phyloP scores from a whole-genome alignment of 2,797 vertebrate genomes.

The Aviceda leuphotes region DNA sequence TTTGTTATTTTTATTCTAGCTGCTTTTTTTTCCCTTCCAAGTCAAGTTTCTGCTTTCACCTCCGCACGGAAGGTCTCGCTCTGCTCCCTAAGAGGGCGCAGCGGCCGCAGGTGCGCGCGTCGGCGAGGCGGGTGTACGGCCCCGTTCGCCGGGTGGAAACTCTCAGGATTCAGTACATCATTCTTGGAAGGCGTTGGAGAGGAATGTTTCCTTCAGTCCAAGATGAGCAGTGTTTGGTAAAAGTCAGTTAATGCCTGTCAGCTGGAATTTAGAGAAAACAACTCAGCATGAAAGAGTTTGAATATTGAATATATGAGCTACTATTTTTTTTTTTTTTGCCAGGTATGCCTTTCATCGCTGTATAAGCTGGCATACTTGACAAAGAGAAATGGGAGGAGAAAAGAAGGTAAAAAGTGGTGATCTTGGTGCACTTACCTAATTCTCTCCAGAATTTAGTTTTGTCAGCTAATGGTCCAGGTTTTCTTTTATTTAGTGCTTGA shows the following conservation, averaged over 20 bases:
- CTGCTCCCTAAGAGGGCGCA: background rate
- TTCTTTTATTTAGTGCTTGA: background rate
- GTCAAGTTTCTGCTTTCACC: background rate
- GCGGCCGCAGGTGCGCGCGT: fast-evolving
- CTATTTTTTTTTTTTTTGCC: background rate
- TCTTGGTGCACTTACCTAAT: background rate
- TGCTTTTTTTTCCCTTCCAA: background rate
- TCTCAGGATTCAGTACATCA: background rate
- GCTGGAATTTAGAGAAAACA: background rate
- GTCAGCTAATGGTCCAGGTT: background rate
- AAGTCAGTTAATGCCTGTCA: background rate
- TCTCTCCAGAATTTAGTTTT: background rate
- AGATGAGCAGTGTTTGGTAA: background rate
- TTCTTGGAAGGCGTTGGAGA: background rate
- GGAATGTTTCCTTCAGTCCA: background rate
- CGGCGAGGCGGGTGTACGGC: background rate
- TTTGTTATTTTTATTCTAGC: background rate
- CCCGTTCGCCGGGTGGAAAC: background rate
- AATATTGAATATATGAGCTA: background rate
- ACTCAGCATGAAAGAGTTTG: background rate
- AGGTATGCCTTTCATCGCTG: background rate
- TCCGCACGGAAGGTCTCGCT: background rate
- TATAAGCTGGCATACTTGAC: background rate
- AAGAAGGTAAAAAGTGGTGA: background rate
- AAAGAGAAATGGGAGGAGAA: background rate